A percentile compares a stretch with the other conserved stretches of the same genome.
phyloP scores from a whole-genome alignment of 1,140 invertebrate genomes.

The Sitobion miscanthi region DNA sequence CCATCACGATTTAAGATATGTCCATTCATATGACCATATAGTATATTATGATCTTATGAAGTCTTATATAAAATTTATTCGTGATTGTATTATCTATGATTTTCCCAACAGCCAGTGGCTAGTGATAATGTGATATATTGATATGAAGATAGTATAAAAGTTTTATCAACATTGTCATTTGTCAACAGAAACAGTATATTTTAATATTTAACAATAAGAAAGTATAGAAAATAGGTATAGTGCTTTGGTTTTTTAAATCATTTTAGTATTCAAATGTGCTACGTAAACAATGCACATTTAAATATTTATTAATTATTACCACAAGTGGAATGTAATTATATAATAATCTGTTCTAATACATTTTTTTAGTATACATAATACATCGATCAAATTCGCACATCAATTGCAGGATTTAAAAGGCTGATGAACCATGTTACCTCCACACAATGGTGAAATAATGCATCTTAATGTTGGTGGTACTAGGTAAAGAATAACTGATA shows the following conservation, averaged over 20 bases:
- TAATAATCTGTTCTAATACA: background rate
- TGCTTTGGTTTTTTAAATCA: background rate
- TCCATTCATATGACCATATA: too few species aligned
- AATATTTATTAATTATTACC: background rate
- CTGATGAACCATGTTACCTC: conserved; percentile 58
- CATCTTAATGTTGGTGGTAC: conserved; percentile 83
- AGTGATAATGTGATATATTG: too few species aligned
- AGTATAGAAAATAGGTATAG: background rate
- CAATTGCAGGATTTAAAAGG: background rate
- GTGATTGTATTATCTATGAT: too few species aligned
- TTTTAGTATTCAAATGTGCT: background rate
- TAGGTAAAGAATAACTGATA: conserved; percentile 67
- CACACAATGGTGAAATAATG: conserved; percentile 72
- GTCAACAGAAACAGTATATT: too few species aligned
- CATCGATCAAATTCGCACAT: background rate
- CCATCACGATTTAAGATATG: too few species aligned
- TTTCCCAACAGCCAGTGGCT: too few species aligned
- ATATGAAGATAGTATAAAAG: too few species aligned
- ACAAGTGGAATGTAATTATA: background rate
- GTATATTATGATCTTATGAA: too few species aligned
- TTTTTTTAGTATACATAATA: background rate
- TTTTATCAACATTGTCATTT: too few species aligned
- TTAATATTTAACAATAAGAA: background rate
- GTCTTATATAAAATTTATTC: too few species aligned
- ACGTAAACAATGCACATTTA: background rate